Conservation (phyloP, 2,888 invertebrate genomes). For the Macrosoma leucophasiata region DNA sequence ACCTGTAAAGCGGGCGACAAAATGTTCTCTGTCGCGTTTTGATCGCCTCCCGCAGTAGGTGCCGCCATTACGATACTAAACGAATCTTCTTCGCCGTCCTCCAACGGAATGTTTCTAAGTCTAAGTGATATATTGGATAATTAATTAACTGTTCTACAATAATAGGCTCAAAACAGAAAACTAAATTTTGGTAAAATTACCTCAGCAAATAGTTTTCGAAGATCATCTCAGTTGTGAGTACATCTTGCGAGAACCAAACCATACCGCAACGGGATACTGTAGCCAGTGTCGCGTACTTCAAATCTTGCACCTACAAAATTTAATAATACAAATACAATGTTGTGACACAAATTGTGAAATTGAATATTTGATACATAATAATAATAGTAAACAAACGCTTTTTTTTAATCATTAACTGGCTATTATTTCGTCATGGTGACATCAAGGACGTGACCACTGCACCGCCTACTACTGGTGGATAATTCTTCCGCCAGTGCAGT, state of each 20-base stretch:
- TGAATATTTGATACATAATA: too few relatives aligned
- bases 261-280: slow-evolving; percentile 99
- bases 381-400: too few relatives aligned
- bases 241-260: slow-evolving; percentile 99
- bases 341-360: too few relatives aligned
- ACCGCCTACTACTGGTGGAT: too few relatives aligned
- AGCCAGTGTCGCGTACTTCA: slow-evolving; percentile 98
- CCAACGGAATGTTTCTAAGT: slow-evolving; percentile 89
- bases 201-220: slow-evolving; percentile 94
- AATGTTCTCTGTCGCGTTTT: slow-evolving; percentile 81
- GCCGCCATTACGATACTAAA: slow-evolving; percentile 77
- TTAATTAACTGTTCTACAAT: background rate
- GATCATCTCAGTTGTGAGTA: slow-evolving; percentile 98
- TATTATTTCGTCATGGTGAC: too few relatives aligned
- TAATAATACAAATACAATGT: too few relatives aligned
- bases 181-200: slow-evolving; percentile 29
- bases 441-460: too few relatives aligned
- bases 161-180: slow-evolving; percentile 2
- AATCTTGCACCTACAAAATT: slow-evolving; percentile 84
- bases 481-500: too few relatives aligned
- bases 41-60: slow-evolving; percentile 74
- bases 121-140: slow-evolving; percentile 46
- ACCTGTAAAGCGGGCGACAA: slow-evolving; percentile 88
- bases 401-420: too few relatives aligned
- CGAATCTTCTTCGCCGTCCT: slow-evolving; percentile 91